Conservation (phyloP, 2,113 vertebrate genomes). For the Irena cyanogastra region DNA sequence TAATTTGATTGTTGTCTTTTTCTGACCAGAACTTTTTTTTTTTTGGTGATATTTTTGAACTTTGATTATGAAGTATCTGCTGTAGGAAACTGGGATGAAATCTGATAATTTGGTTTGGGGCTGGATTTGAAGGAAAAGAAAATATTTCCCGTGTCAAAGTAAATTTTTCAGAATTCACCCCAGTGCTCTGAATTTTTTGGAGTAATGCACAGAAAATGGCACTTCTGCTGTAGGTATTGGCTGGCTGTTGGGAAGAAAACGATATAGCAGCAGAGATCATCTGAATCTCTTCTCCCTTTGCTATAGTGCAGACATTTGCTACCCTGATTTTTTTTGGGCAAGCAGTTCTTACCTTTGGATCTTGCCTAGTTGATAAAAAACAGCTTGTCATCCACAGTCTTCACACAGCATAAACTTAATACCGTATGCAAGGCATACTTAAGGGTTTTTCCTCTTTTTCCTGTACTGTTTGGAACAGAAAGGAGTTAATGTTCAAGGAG, state of each 20-base stretch:
- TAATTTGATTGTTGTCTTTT: not conserved
- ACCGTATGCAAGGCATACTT: not conserved
- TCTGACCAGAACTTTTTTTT: not conserved
- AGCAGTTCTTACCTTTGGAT: not conserved
- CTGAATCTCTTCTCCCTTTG: not conserved
- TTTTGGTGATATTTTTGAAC: not conserved
- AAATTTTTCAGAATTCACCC: not conserved
- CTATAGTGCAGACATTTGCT: not conserved
- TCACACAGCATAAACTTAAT: not conserved
- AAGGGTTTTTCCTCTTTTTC: not conserved
- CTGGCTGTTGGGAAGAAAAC: not conserved
- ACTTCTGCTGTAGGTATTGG: not conserved
- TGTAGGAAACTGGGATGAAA: not conserved
- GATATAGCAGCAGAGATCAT: not conserved
- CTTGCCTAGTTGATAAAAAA: not conserved
- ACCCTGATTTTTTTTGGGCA: not conserved
- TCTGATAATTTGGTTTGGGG: not conserved
- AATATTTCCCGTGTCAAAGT: not conserved
- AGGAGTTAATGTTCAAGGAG: not conserved
- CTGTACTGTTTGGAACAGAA: not conserved
- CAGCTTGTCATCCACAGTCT: not conserved
- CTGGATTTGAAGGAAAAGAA: not conserved
- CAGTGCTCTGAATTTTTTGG: not conserved
- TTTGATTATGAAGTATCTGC: not conserved
- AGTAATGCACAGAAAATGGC: not conserved